Percentiles rank a stretch among this genome's conserved stretches.
Evolutionary conservation across 2,797 vertebrate species (phyloP).

Genomic region (Rhodeus uyekii): DNA sequence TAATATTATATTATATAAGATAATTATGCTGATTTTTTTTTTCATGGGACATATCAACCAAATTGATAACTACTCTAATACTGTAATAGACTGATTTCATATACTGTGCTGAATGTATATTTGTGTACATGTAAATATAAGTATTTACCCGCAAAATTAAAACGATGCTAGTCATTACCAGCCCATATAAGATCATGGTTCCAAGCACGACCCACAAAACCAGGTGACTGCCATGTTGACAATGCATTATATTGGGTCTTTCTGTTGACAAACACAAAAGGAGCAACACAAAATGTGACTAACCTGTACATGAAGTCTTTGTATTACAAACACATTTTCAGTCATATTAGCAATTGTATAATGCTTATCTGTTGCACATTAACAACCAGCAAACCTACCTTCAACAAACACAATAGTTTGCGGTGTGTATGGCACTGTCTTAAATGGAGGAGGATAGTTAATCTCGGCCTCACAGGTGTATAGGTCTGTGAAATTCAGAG

Average conservation of each 20-base stretch:
- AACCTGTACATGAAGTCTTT: not conserved
- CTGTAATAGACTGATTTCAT: not conserved
- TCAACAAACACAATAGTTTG: slow-evolving; percentile 49
- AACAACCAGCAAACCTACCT: slow-evolving; percentile 58
- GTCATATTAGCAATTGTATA: not conserved
- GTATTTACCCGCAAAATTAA: slow-evolving; percentile 60
- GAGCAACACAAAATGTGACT: not conserved
- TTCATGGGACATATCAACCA: not conserved
- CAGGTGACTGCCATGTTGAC: not conserved
- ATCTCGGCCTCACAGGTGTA: slow-evolving; percentile 57
- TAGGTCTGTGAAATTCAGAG: not conserved
- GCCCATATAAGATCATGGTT: slow-evolving; percentile 47
- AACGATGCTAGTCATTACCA: slow-evolving; percentile 53
- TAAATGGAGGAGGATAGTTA: slow-evolving; percentile 62
- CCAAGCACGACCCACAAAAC: slow-evolving; percentile 42
- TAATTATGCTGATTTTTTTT: not conserved
- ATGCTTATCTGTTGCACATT: not conserved
- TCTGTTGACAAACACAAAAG: not conserved
- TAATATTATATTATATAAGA: not conserved
- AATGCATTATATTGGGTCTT: accelerated
- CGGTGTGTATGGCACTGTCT: accelerated
- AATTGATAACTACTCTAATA: not conserved
- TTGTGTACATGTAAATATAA: not conserved
- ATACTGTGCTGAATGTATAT: not conserved
- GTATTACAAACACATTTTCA: not conserved